Evolutionary conservation across 1,140 invertebrate genomes (phyloP).

Genomic region (Temnothorax curvispinosus): DNA sequence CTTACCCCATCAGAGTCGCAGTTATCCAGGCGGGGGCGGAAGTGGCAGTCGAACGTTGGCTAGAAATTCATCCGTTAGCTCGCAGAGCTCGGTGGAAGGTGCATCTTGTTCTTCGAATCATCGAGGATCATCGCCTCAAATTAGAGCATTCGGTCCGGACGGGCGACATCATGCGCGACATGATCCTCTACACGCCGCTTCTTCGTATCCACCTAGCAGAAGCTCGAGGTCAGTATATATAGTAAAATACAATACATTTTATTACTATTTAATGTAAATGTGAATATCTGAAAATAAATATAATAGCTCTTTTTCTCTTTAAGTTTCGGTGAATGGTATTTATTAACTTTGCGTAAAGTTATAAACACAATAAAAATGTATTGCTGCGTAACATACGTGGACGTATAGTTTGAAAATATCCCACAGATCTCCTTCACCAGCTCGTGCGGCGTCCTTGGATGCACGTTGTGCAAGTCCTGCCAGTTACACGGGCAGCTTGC

Average conservation of each 20-base stretch:
- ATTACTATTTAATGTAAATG: not conserved
- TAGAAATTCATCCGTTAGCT: slow-evolving; percentile 92
- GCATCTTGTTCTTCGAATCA: slow-evolving; percentile 88
- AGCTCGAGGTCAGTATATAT: slow-evolving; percentile 78
- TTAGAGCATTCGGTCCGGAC: slow-evolving; percentile 91
- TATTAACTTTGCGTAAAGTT: not conserved
- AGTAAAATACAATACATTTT: not conserved
- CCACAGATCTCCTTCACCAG: slow-evolving; percentile 90
- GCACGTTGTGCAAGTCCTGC: slow-evolving; percentile 88
- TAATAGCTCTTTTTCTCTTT: too few relatives aligned
- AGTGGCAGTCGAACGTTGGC: slow-evolving; percentile 71
- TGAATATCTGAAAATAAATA: too few relatives aligned
- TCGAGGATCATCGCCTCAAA: slow-evolving; percentile 92
- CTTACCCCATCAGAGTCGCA: slow-evolving; percentile 85
- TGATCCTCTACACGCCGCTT: slow-evolving; percentile 83
- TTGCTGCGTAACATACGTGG: not conserved
- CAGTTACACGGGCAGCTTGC: slow-evolving; percentile 73
- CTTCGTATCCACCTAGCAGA: slow-evolving; percentile 84
- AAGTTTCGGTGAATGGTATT: not conserved
- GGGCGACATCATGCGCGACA: slow-evolving; percentile 86
- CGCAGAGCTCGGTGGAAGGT: slow-evolving; percentile 91
- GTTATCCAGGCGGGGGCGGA: slow-evolving; percentile 82
- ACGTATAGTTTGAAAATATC: slow-evolving; percentile 18
- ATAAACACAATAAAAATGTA: not conserved
- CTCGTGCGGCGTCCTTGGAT: slow-evolving; percentile 90